Base-by-base conservation (phyloP, 2,113 vertebrate genomes). In the Sterna hirundo region DNA sequence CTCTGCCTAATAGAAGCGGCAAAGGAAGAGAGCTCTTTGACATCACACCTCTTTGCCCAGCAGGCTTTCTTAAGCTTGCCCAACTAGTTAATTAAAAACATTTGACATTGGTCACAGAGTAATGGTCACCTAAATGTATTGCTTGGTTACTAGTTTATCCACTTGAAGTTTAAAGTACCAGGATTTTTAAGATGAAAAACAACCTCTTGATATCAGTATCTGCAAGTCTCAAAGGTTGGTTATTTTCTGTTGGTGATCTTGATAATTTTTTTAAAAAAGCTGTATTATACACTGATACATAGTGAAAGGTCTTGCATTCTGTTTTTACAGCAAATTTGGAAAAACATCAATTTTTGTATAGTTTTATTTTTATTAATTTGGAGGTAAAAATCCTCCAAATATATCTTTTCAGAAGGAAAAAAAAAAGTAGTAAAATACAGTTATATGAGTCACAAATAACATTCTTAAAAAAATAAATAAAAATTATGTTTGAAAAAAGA, bases 101-200 rank as follows among this genome's bases (percentile, higher is more conserved):
- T 92, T 91, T 90, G 42, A 88, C 83, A 88, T 20, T 64, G 36
- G 69, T 81, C 95, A 96, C 71, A 92, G 72, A 86, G 20, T 77
- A 86, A 86, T 30, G 20, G 71, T 70, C 57, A 68, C 21, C 21
- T 66, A 58, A 88, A 68, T 1, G 1, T 10, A 42, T 60, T 90
- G 74, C 47, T 68, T 74, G 26, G 22, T 62, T 72, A 54, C 36
- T 60, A 42, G n/a, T 38, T 75, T 66, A 38, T 22, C 83, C 6
- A 30, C 15, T 83, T 66, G 20, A 77, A 80, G 6, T 80, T 69
- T 74, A 65, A 95, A 86, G 19, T 27, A 54, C 5, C 29, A 58
- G 26, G 25, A 27, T 13, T 83, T 74, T 71, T 42, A 65, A 3
- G 5, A 72, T 19, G 4, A 72, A 74, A 82, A 40, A 0, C 7